Percentiles rank a stretch among this genome's conserved stretches.
Evolutionary conservation across 23 tunicate genomes (phyloP).

Genomic region (Diplosoma virens): DNA sequence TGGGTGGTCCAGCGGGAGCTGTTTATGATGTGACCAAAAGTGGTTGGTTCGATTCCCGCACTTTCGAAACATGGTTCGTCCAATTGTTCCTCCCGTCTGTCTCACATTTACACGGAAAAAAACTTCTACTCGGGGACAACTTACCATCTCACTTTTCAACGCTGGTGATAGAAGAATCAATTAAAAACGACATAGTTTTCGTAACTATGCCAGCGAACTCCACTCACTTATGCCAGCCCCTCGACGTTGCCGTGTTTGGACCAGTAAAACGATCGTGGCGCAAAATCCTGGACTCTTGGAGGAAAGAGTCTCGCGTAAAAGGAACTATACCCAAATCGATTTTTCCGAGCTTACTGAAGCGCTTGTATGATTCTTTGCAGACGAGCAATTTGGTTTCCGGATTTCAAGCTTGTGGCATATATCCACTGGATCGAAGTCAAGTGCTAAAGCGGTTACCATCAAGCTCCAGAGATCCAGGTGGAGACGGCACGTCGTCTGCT

Average conservation of each 20-base stretch:
- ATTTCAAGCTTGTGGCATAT: constrained; percentile 23
- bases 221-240: constrained; percentile 27
- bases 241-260: constrained; percentile 31
- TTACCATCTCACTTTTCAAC: constrained; percentile 26
- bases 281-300: constrained; percentile 16
- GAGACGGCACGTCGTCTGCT: neutral
- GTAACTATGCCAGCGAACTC: constrained; percentile 19
- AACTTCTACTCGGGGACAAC: constrained; percentile 14
- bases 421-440: constrained; percentile 22
- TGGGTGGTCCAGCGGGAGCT: constrained; percentile 8
- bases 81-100: neutral
- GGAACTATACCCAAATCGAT: constrained; percentile 4
- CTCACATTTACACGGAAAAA: neutral
- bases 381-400: neutral
- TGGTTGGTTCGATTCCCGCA: constrained; percentile 28
- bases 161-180: constrained; percentile 2
- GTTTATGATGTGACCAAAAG: constrained; percentile 20
- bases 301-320: neutral
- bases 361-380: neutral
- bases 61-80: constrained; percentile 12
- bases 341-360: constrained; percentile 9
- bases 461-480: neutral
- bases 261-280: constrained; percentile 16
- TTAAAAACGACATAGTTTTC: constrained; percentile 11
- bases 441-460: constrained; percentile 23